phyloP scores from a whole-genome alignment of 2,888 invertebrate genomes.

The Matsumyia berberina region DNA sequence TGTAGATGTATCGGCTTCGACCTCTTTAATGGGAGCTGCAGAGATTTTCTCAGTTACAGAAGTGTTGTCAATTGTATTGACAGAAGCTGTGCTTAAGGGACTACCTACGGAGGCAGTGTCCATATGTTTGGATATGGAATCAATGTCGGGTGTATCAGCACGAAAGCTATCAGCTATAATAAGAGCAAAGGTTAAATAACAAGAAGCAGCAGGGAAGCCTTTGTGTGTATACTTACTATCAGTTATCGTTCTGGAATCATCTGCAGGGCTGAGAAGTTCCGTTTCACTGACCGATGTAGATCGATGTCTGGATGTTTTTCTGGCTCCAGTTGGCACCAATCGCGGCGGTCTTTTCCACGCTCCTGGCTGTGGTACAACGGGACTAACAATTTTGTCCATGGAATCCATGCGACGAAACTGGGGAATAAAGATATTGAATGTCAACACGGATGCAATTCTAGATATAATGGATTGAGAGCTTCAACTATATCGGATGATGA shows the following conservation, averaged over 20 bases:
- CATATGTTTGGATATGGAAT: constrained; percentile 47
- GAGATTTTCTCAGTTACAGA: constrained; percentile 34
- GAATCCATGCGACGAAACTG: constrained; percentile 89
- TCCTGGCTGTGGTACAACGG: constrained; percentile 95
- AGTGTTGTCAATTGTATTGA: constrained; percentile 50
- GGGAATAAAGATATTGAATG: background rate
- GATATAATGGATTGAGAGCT: too few relatives aligned
- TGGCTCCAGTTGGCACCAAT: constrained; percentile 82
- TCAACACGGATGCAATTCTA: too few relatives aligned
- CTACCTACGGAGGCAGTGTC: constrained; percentile 57
- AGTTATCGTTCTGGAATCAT: constrained; percentile 81
- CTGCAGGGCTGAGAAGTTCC: constrained; percentile 83
- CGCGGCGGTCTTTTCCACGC: constrained; percentile 89
- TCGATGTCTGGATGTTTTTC: constrained; percentile 82
- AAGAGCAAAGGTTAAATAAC: background rate
- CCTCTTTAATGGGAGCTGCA: constrained; percentile 25
- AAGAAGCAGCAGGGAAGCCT: background rate
- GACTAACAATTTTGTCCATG: constrained; percentile 95
- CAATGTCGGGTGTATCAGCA: constrained; percentile 81
- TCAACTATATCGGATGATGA: too few relatives aligned
- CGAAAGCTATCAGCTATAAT: constrained; percentile 80
- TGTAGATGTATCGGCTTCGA: constrained; percentile 15
- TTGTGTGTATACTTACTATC: constrained; percentile 51
- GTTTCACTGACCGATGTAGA: constrained; percentile 85
- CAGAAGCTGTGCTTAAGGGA: constrained; percentile 59